Percentiles rank a stretch among this genome's conserved stretches.
Evolutionary conservation across 2,113 vertebrate species (phyloP).

Genomic region (Sebastes schlegelii): DNA sequence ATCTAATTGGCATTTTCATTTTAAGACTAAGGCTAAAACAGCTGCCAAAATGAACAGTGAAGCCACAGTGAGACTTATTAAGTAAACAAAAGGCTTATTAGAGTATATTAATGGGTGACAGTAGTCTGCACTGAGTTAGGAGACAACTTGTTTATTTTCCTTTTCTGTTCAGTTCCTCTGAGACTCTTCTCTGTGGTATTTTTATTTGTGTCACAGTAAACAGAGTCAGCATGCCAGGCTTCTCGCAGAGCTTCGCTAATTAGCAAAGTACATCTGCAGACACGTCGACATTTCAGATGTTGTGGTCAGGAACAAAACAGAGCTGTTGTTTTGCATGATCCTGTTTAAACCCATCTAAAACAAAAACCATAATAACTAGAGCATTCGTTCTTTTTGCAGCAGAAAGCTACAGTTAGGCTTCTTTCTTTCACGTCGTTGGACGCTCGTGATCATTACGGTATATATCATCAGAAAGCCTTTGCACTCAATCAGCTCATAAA

Average conservation of each 20-base stretch:
- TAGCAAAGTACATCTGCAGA: conserved; percentile 6
- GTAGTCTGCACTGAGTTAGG: conserved; percentile 2
- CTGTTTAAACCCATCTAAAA: no score
- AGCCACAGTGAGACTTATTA: not conserved
- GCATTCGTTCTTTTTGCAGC: no score
- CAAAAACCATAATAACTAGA: no score
- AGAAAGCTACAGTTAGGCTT: no score
- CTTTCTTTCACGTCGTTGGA: no score
- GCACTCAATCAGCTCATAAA: no score
- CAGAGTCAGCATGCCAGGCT: not conserved
- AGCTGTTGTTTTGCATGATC: not conserved
- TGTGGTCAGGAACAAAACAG: conserved; percentile 20
- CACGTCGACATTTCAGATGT: not conserved
- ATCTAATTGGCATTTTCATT: no score
- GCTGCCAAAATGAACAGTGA: not conserved
- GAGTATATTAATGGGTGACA: not conserved
- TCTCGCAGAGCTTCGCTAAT: conserved; percentile 22
- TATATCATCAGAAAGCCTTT: no score
- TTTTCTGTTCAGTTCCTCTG: conserved; percentile 3
- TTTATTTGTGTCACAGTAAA: conserved; percentile 22
- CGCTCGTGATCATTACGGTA: no score
- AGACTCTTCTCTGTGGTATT: conserved; percentile 7
- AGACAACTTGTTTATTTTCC: conserved; percentile 7
- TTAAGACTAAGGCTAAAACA: no score
- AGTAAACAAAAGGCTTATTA: not conserved